These are phyloP conservation scores for Trachelipus rathkii DNA, from an alignment of 1,140 invertebrate species.

Conservation along the genomic window DNA sequence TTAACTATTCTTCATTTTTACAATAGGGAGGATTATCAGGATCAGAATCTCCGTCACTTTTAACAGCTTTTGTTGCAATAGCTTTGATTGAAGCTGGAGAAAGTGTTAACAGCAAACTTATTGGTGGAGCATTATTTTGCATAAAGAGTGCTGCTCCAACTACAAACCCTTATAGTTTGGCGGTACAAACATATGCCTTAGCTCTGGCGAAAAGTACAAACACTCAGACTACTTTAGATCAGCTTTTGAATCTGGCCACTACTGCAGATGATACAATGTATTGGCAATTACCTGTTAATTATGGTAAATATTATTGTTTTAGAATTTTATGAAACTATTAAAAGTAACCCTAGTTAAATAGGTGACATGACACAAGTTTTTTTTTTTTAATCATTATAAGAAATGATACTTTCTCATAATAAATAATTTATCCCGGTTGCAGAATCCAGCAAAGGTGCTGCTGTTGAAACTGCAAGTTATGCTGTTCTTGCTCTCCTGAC, in stretches of 20 bases:
- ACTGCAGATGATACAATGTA: background rate
- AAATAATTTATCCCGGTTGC: no score
- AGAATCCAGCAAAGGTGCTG: no score
- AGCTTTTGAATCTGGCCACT: background rate
- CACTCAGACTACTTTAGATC: background rate
- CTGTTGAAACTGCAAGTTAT: no score
- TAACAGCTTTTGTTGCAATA: constrained; percentile 65
- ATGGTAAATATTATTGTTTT: constrained; percentile 6
- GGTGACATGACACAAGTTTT: no score
- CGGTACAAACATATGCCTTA: constrained; percentile 7
- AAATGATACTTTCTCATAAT: no score
- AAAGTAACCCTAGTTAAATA: background rate
- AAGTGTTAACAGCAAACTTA: background rate
- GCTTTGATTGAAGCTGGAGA: constrained; percentile 59
- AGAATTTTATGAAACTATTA: background rate
- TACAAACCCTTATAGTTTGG: background rate
- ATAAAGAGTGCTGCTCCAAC: constrained; percentile 2
- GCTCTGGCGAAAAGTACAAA: background rate
- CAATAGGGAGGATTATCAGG: background rate
- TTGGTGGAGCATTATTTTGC: background rate
- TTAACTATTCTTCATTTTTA: background rate
- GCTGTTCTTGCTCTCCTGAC: no score
- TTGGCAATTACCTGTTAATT: background rate
- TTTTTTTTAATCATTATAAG: no score
- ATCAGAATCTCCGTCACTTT: constrained; percentile 47